Percentiles rank a stretch among this genome's conserved stretches.
phyloP scores from a whole-genome alignment of 2,113 vertebrate genomes.

The Oxyura jamaicensis region DNA sequence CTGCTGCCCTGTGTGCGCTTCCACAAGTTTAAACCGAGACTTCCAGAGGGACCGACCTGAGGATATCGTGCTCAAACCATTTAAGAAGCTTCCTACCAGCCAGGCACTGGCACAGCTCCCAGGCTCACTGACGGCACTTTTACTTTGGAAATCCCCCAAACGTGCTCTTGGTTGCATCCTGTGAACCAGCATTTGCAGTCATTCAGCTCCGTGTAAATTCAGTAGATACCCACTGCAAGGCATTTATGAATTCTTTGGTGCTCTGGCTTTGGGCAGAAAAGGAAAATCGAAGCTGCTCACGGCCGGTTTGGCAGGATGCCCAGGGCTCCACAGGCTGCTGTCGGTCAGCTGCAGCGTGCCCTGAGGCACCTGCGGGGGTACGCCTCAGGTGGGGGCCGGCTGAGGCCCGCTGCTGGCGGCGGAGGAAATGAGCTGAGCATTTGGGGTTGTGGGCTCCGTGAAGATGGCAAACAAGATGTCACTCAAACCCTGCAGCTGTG shows the following conservation, averaged over 20 bases:
- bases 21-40: neutral
- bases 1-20: neutral
- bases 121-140: neutral
- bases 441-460: neutral
- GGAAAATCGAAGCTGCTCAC: neutral
- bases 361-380: neutral
- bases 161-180: neutral
- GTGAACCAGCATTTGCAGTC: neutral
- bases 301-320: neutral
- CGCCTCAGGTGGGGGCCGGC: neutral
- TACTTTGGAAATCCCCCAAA: neutral
- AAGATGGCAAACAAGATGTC: rapidly evolving
- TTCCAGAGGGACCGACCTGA: neutral
- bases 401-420: neutral
- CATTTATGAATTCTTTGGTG: neutral
- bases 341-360: neutral
- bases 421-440: neutral
- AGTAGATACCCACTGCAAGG: neutral
- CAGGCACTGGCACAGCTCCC: neutral
- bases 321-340: neutral
- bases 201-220: neutral
- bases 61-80: neutral
- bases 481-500: neutral
- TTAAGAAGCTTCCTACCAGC: neutral
- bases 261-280: neutral